These are phyloP conservation scores for Clupea harengus DNA, from an alignment of 2,113 vertebrate genomes.

Conservation along the genomic window DNA sequence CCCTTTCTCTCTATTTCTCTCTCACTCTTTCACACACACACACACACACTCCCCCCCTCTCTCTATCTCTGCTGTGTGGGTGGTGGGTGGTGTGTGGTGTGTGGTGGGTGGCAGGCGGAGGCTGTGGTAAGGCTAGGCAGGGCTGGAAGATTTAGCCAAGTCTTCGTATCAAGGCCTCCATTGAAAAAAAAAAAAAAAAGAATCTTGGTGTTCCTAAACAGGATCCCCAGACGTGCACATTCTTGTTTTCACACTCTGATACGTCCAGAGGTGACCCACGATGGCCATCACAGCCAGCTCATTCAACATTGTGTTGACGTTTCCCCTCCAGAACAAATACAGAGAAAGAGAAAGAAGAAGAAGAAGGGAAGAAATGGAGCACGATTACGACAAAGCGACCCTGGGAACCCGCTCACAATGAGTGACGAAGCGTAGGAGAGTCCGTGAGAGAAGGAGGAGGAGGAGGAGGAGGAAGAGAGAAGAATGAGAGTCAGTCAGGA, in stretches of 20 bases:
- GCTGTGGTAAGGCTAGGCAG: constrained; percentile 13
- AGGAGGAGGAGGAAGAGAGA: neutral
- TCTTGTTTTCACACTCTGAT: neutral
- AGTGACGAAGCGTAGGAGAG: neutral
- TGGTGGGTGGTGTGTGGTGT: neutral
- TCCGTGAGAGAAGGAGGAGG: neutral
- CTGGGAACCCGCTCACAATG: neutral
- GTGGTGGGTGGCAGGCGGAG: neutral
- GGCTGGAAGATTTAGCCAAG: neutral
- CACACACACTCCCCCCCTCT: neutral
- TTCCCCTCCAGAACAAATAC: constrained; percentile 18
- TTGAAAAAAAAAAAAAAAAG: constrained; percentile 21
- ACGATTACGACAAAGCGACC: neutral
- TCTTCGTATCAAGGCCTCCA: constrained; percentile 24
- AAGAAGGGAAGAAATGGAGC: neutral
- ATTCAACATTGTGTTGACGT: constrained; percentile 36
- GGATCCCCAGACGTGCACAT: constrained; percentile 22
- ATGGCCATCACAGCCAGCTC: constrained; percentile 36
- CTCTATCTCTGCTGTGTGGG: neutral
- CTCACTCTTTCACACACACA: neutral
- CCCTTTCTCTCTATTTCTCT: neutral
- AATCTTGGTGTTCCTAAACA: neutral
- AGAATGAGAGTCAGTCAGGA: neutral
- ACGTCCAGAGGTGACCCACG: neutral
- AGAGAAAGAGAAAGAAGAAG: neutral